Evolutionary conservation across 2,797 vertebrate genomes (phyloP), one percentile per base, ranked within the genome.

Genomic region (Peromyscus nudipes): DNA sequence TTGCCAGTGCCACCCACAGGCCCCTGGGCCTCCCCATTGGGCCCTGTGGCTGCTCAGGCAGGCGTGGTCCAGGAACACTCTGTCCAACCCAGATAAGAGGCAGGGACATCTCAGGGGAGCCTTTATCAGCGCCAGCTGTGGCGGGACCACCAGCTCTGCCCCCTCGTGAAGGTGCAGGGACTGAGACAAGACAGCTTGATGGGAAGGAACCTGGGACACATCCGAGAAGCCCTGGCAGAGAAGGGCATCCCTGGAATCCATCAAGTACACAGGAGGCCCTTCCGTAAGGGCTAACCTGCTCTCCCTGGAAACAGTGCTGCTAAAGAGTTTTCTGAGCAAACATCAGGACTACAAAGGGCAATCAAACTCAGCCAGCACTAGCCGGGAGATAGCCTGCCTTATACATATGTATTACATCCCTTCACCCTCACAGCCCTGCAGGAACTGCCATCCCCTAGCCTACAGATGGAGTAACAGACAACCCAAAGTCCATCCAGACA

Each of bases 31-130:
- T 91, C 23, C 8, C 90, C 75, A 71, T 27, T 60, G 1, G 67
- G 89, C 88, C 55, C 1, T 23, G 67, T 7, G 27, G 90, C 82
- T 57, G 65, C 86, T 67, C 79, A n/a, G 0, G 2, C 0, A 1
- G 88, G 55, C 67, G 14, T 8, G 64, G 95, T 89, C 87, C 49
- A 43, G 62, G 92, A 91, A 91, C 27, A 19, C 89, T 49, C 89
- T 96, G 96, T 25, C 96, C 83, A 40, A 89, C 46, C 46, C 64
- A 95, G 98, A 98, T 97, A 98, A 98, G 94, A 83, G 40, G 19
- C 3, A 6, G 49, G 65, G 79, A 49, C 31, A 21, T 76, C 94
- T 94, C 89, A 29, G 77, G 62, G 55, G 67, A 90, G 23, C 12
- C 52, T 43, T 96, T 94, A 97, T 97, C 97, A 64, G 69, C 29